These are phyloP conservation scores for Rattus norvegicus DNA, from an alignment of 2,113 vertebrate genomes.

Conservation along the genomic window GRCr8 NC_086039.1:131261501-131262000, in stretches of 20 bases:
- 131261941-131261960: conserved; percentile 71
- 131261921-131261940: conserved; percentile 73
- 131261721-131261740: conserved; percentile 74
- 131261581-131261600: not conserved
- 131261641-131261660: conserved; percentile 67
- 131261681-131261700: conserved; percentile 72
- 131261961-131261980: conserved; percentile 75
- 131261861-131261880: conserved; percentile 74
- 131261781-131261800: conserved; percentile 77
- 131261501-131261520: not conserved
- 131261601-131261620: conserved; percentile 47
- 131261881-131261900: conserved; percentile 71
- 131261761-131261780: conserved; percentile 64
- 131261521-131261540: not conserved
- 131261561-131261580: not conserved
- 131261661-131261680: conserved; percentile 45
- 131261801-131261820: conserved; percentile 70
- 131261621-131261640: conserved; percentile 34
- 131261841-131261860: conserved; percentile 75
- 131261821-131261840: conserved; percentile 74
- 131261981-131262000: conserved; percentile 68
- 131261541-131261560: not conserved
- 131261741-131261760: conserved; percentile 71
- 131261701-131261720: conserved; percentile 77
- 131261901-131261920: conserved; percentile 68